Evolutionary conservation across 2,797 vertebrate species (phyloP), one percentile per base, ranked within the genome.

Genomic region (Coregonus sp.): DNA sequence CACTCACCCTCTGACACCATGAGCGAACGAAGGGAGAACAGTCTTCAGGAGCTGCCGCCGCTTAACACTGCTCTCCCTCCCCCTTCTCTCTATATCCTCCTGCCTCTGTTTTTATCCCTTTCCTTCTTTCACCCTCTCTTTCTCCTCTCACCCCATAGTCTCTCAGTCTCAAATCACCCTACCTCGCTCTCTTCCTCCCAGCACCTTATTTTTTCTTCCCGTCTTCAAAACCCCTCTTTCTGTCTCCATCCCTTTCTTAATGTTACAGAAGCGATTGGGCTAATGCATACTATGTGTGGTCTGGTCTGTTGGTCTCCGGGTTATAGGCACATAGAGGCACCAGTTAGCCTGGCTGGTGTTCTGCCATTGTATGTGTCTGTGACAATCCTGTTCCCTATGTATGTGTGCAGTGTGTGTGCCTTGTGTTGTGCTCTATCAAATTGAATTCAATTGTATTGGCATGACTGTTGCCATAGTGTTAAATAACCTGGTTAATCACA

Each of bases 141-240:
- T 18, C 6, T 52, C 61, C 29, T 63, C 65, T 2, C 40, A 47
- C 40, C 40, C 40, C 9, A 47, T 12, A 47, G 40, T 11, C 40
- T 47, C 9, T 11, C 2, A 47, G 40, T 11, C 40, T 47, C 9
- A 47, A 47, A 14, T 52, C 61, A n/a, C 40, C 54, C 50, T 11
- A 35, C 35, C 15, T 54, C 74, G n/a, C 25, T 16, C 0, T 25
- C 76, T 69, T 74, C 67, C 71, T 71, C 51, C 12, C 69, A 37
- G 40, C 9, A 9, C 9, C 9, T 11, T 47, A 7, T 47, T 80
- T 35, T 12, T 5, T 16, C 54, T 56, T 20, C 14, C 69, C 1
- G 0, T 1, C 1, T 52, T 29, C 52, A 25, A 25, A 16, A 74
- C 65, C 50, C 35, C 65, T 65, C 56, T 2, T 6, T 33, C 15